Conservation (phyloP, 2,113 vertebrate genomes). For the Zingel zingel region DNA sequence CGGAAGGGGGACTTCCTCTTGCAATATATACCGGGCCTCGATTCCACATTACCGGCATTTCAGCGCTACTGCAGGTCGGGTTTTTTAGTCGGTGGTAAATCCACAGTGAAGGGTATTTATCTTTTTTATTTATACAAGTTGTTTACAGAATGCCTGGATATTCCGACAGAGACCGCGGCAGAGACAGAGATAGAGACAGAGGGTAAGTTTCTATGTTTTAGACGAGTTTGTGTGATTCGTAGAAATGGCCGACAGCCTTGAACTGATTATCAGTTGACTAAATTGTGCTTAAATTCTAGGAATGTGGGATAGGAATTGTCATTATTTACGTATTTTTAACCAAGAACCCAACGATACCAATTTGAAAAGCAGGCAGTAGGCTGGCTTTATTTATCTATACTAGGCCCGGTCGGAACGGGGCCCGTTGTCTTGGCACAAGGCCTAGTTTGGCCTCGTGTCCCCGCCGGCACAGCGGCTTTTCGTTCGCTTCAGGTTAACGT, state of each 20-base stretch:
- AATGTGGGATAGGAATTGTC: accelerated
- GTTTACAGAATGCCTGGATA: constrained; percentile 91
- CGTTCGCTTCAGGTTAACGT: constrained; percentile 46
- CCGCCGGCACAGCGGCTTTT: constrained; percentile 8
- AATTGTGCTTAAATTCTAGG: neutral
- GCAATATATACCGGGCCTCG: constrained; percentile 74
- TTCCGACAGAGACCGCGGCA: constrained; percentile 94
- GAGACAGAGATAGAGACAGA: constrained; percentile 93
- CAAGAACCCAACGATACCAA: accelerated
- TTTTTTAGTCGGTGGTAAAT: neutral
- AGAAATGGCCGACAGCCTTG: constrained; percentile 45
- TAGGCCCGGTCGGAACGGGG: neutral
- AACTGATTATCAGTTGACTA: too few relatives aligned
- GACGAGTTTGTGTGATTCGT: neutral
- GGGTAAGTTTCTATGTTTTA: constrained; percentile 79
- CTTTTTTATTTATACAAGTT: constrained; percentile 64
- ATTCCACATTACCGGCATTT: constrained; percentile 79
- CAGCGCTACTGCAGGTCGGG: constrained; percentile 49
- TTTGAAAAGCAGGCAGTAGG: accelerated
- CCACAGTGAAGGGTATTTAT: constrained; percentile 44
- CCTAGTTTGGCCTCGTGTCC: constrained; percentile 78
- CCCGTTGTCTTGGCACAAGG: constrained; percentile 60
- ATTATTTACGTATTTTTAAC: neutral
- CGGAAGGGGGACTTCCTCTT: constrained; percentile 57
- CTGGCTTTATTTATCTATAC: neutral